phyloP scores from a whole-genome alignment of 53 echinoderm and acorn worm genomes.

The Pentamera pediparva region DNA sequence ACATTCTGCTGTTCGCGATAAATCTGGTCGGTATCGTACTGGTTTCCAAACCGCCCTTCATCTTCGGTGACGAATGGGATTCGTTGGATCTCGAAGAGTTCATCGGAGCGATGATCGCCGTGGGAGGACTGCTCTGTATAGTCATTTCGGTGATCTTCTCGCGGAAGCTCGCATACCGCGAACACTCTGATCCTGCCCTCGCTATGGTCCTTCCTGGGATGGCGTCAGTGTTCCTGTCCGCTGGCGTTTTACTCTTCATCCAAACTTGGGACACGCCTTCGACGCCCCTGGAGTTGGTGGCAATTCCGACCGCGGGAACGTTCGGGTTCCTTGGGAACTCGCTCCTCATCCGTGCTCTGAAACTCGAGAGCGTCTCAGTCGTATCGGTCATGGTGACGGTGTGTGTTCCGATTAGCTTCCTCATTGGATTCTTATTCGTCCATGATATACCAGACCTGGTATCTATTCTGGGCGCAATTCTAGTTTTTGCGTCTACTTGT shows the following conservation, averaged over 20 bases:
- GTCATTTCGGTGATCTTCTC: background rate
- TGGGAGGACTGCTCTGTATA: background rate
- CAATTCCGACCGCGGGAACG: background rate
- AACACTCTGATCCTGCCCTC: background rate
- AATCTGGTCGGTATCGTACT: background rate
- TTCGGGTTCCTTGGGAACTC: background rate
- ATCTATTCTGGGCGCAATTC: background rate
- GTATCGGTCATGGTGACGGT: background rate
- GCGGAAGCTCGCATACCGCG: background rate
- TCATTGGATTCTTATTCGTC: background rate
- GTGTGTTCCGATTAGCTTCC: background rate
- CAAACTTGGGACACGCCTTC: background rate
- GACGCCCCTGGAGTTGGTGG: background rate
- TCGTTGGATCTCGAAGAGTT: background rate
- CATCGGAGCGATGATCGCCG: background rate
- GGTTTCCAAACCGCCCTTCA: constrained; percentile 5
- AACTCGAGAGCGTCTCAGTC: background rate
- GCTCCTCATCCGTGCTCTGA: background rate
- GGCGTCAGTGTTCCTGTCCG: background rate
- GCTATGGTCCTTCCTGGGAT: background rate
- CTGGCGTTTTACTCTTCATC: background rate
- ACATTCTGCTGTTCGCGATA: background rate
- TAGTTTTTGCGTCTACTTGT: background rate
- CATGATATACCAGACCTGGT: background rate
- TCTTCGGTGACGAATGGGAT: background rate